These are phyloP conservation scores for Teleogryllus occipitalis DNA, from an alignment of 1,140 invertebrate genomes.

Conservation along the genomic window DNA sequence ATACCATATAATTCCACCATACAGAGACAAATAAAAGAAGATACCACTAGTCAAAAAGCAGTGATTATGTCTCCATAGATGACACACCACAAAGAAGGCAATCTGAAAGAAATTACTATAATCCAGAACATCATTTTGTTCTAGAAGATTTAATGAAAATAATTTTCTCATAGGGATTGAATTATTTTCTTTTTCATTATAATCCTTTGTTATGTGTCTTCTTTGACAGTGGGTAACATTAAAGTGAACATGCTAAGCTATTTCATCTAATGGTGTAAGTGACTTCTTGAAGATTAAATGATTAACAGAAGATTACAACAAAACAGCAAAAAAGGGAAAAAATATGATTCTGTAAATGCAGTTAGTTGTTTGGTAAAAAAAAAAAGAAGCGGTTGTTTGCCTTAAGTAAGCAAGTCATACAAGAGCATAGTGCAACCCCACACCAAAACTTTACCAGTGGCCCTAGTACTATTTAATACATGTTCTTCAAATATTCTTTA, in stretches of 20 bases:
- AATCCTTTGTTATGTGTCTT: too few relatives aligned
- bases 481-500: too few relatives aligned
- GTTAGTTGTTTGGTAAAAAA: background rate
- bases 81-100: background rate
- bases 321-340: background rate
- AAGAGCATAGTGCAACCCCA: background rate
- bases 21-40: background rate
- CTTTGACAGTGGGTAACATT: too few relatives aligned
- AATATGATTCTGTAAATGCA: background rate
- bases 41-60: too few relatives aligned
- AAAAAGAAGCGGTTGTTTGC: background rate
- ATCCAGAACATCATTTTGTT: too few relatives aligned
- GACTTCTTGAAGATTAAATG: background rate
- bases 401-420: too few relatives aligned
- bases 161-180: too few relatives aligned
- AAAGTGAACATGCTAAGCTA: too few relatives aligned
- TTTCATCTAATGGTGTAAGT: too few relatives aligned
- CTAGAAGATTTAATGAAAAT: too few relatives aligned
- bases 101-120: background rate
- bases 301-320: background rate
- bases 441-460: background rate
- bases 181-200: too few relatives aligned
- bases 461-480: background rate
- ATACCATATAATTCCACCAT: background rate
- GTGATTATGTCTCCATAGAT: background rate